Base-by-base conservation (phyloP, 2,888 invertebrate species). In the Aleiodes leptofemur region DNA sequence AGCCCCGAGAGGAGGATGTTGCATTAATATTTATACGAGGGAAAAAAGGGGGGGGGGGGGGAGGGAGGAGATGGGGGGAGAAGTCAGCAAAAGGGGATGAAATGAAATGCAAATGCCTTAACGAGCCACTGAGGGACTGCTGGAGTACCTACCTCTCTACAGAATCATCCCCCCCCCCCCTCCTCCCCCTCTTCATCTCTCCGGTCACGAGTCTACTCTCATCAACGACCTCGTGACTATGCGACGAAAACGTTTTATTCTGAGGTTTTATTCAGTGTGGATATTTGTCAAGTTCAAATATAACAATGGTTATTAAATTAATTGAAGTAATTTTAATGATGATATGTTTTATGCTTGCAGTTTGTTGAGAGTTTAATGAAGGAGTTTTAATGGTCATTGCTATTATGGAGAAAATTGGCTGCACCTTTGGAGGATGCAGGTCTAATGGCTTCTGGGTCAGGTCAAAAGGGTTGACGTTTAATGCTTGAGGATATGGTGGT, bases 41-140 rank as follows among this genome's bases (percentile, higher is more conserved):
- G 83, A 76, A 82, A 83, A 83, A 79, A 81, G 69, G 74, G 74
- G 75, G 76, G 74, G 66, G 68, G 68, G 68, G 80, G 73, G 80
- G 78, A 78, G 4, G 73, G 80, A 78, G 77, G 4, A 38, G 38
- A 2, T 7, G 6, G 38, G 8, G 5, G 4, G 38, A 38, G 38
- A 38, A 38, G 38, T 23, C 23, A 23, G 23, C 23, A 3, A 3
- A 43, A 78, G 80, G 81, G 86, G 83, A 82, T 82, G 85, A 86
- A 88, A 89, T 89, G 88, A 89, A 89, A 89, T 89, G 89, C 89
- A 89, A 89, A 89, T 89, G 87, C 87, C 85, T 88, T 89, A 89
- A 89, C 89, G 89, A 89, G 88, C 88, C 88, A 86, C 89, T 88
- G 88, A 89, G 88, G 88, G 84, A 89, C 87, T 87, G 83, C 86